A percentile compares a stretch with the other conserved stretches of the same genome.
Conservation (phyloP, 2,113 vertebrate genomes). For the Pardalotus punctatus region DNA sequence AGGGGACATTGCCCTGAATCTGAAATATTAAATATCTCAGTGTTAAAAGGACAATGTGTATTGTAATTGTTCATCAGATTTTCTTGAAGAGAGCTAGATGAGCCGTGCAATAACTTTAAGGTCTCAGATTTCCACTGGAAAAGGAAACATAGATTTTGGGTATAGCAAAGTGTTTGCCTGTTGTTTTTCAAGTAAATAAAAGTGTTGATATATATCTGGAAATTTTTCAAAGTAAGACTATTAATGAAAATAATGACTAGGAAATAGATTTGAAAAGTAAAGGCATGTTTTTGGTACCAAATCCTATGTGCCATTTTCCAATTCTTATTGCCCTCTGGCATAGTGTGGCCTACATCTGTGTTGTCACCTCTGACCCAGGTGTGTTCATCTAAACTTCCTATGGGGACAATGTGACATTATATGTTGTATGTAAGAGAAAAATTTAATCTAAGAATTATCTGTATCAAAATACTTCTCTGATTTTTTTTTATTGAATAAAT, state of each 20-base stretch:
- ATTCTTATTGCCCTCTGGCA: neutral
- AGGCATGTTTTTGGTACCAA: neutral
- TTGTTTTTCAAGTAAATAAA: neutral
- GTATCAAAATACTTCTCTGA: neutral
- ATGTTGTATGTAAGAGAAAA: neutral
- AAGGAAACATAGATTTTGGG: neutral
- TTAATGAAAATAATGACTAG: neutral
- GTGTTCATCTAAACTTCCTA: neutral
- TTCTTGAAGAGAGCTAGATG: neutral
- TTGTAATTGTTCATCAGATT: neutral
- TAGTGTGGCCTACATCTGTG: accelerated
- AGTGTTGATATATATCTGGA: neutral
- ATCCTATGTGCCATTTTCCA: accelerated
- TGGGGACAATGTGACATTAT: neutral
- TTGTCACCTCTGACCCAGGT: neutral
- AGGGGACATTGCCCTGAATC: neutral
- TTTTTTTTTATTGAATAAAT: neutral
- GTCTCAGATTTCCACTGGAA: neutral
- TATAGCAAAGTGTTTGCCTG: neutral
- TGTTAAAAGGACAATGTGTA: neutral
- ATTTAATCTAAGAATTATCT: neutral
- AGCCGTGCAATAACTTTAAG: neutral
- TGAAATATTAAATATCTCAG: neutral
- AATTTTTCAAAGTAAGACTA: neutral
- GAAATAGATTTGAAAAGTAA: neutral